These are phyloP conservation scores for Dendrolimus pini DNA, from an alignment of 2,888 invertebrate species.

Conservation along the genomic window DNA sequence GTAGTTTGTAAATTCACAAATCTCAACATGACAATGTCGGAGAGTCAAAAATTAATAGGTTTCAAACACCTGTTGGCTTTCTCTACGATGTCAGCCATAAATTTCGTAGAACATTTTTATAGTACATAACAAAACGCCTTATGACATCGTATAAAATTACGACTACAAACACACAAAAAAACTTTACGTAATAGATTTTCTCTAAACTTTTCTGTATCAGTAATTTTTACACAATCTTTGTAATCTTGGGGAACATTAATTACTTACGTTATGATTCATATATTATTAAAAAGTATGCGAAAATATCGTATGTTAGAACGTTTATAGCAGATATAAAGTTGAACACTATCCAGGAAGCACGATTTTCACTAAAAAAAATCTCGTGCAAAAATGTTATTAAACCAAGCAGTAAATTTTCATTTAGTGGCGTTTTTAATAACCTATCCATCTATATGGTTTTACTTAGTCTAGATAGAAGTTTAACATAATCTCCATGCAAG, in stretches of 20 bases:
- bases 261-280: neutral
- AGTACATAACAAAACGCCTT: conserved; percentile 19
- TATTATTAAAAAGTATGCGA: neutral
- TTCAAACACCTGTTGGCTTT: conserved; percentile 17
- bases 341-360: neutral
- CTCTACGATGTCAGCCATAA: conserved; percentile 18
- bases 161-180: conserved; percentile 7
- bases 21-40: neutral
- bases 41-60: conserved; percentile 15
- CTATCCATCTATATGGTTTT: too few species aligned
- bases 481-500: too few species aligned
- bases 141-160: conserved; percentile 13
- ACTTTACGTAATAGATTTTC: neutral
- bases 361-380: neutral
- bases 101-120: conserved; percentile 20
- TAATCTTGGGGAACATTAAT: neutral
- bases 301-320: neutral
- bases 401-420: too few species aligned
- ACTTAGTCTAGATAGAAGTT: too few species aligned
- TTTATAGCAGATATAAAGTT: neutral
- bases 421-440: too few species aligned
- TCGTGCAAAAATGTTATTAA: too few species aligned
- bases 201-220: neutral
- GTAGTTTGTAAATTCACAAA: neutral
- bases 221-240: neutral